Percentiles rank a stretch among this genome's conserved stretches.
These are phyloP conservation scores for Ia io DNA, from an alignment of 2,113 vertebrate species.

Conservation along the genomic window DNA sequence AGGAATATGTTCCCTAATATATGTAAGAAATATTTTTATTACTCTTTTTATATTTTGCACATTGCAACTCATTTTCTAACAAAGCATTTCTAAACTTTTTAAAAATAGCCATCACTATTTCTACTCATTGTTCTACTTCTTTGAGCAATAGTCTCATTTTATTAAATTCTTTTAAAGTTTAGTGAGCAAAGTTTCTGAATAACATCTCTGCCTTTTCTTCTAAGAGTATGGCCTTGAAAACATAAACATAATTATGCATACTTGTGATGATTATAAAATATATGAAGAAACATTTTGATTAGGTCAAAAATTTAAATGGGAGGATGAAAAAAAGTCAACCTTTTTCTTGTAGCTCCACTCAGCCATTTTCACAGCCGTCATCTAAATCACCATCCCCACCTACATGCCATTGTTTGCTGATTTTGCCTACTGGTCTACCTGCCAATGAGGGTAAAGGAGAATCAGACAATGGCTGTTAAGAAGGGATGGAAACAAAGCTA, in stretches of 20 bases:
- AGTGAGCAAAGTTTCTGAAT: neutral
- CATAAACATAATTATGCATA: neutral
- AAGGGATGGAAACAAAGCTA: neutral
- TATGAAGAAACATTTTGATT: slow-evolving; percentile 15
- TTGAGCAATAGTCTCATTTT: neutral
- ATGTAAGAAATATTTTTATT: slow-evolving; percentile 22
- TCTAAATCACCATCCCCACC: neutral
- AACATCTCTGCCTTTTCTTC: neutral
- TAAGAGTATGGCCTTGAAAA: slow-evolving; percentile 22
- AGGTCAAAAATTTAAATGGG: neutral
- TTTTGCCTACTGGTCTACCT: neutral
- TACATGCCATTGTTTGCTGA: neutral
- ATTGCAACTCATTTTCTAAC: slow-evolving; percentile 31
- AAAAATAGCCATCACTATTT: neutral
- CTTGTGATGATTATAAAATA: neutral
- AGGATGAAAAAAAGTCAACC: neutral
- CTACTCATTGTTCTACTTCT: slow-evolving; percentile 27
- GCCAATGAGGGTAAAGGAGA: neutral
- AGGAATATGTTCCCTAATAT: slow-evolving; percentile 23
- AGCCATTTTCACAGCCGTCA: neutral
- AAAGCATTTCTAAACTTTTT: slow-evolving; percentile 16
- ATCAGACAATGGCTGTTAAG: neutral
- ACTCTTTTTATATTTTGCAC: slow-evolving; percentile 1
- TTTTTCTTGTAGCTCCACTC: neutral
- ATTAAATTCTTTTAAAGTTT: slow-evolving; percentile 14